Base-by-base conservation (phyloP, 1,140 invertebrate species). In the Campoletis sonorensis region DNA sequence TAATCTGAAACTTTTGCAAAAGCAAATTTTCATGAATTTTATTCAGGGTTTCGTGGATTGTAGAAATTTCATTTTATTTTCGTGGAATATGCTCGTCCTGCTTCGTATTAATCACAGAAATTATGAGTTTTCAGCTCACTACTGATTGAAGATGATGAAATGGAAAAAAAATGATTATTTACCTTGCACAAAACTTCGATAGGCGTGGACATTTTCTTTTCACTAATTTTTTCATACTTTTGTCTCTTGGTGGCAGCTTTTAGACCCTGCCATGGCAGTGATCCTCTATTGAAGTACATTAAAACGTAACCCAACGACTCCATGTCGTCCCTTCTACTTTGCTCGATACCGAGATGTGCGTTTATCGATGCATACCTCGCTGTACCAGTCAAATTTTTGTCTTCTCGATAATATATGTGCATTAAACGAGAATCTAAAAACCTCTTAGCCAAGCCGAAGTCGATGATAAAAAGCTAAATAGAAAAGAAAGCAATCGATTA, bases 291-390 rank as follows among this genome's bases (percentile, higher is more conserved):
- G 91, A 99, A 99, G 93, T 99, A 99, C 98, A 99, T 98, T 87
- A 99, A 95, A 82, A 99, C 97, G 91, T 99, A 99, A 79, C 98
- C 98, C 61, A 99, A 93, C 7, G 98, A 98, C 92, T 99, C 98
- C 97, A 99, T 97, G 89, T 99, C 98, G 92, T 99, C 98, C 84
- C 98, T 94, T 83, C 98, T 96, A 88, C 96, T 96, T 88, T 97
- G 96, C 91, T 97, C 97, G 91, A 97, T 97, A 84, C 98, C 98
- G 86, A 99, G 93, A 93, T 99, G 98, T 81, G 98, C 98, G 92
- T 99, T 99, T 86, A 99, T 98, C 75, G 97, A 98, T 72, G 98
- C 98, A 93, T 99, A 99, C 87, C 98, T 95, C 27, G 98, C 98
- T 45, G 98, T 99, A 76, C 98, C 97, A 58, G 98, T 99, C 81